Evolutionary conservation across 2,113 vertebrate species (phyloP).

Genomic region (Forbesichthys agassizii): DNA sequence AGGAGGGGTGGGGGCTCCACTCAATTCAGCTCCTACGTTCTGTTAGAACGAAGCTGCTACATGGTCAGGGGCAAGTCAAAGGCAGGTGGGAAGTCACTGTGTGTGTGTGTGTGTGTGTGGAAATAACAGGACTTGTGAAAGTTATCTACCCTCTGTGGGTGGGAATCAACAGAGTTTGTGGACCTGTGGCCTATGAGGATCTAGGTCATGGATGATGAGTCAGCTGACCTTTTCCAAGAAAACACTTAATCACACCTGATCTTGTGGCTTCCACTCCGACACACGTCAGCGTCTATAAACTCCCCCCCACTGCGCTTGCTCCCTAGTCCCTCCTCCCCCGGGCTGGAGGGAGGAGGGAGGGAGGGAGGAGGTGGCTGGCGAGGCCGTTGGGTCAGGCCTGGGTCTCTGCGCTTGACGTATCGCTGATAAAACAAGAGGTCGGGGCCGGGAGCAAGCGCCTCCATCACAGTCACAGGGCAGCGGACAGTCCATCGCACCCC

Average conservation of each 20-base stretch:
- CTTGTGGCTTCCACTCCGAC: not conserved
- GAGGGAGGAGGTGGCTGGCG: not conserved
- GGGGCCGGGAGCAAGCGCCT: not conserved
- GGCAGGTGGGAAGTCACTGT: too few relatives aligned
- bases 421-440: constrained; percentile 11
- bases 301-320: not conserved
- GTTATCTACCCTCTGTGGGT: constrained; percentile 15
- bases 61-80: not conserved
- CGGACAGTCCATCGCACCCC: constrained; percentile 18
- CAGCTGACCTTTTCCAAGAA: not conserved
- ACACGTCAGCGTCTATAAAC: constrained; percentile 1
- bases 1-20: constrained; percentile 13
- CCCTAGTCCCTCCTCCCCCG: too few relatives aligned
- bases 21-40: not conserved
- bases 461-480: not conserved
- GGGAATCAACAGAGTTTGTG: not conserved
- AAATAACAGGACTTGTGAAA: too few relatives aligned
- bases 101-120: too few relatives aligned
- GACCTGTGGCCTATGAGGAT: constrained; percentile 11
- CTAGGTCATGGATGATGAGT: constrained; percentile 6
- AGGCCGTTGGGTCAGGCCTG: constrained; percentile 13
- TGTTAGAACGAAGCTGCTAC: not conserved
- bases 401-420: constrained; percentile 12
- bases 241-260: not conserved
- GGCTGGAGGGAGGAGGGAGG: not conserved